Evolutionary conservation across 2,888 invertebrate genomes (phyloP), one percentile per base, ranked within the genome.

Genomic region (Allacma fusca): DNA sequence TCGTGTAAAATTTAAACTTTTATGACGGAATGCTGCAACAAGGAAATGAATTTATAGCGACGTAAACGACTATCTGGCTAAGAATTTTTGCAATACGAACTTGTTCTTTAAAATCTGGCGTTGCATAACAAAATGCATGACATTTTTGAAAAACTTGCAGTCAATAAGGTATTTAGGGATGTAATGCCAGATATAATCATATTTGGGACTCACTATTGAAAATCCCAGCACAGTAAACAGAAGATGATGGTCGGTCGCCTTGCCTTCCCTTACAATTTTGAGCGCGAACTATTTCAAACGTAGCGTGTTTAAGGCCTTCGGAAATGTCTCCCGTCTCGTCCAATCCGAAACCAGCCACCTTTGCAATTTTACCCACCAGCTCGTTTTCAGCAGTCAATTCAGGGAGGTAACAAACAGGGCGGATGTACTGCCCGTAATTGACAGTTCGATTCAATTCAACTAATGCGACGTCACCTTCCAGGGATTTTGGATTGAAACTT

Each of bases 401-500:
- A 1, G 59, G 62, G 29, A 73, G 62, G 34, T 73, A 73, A 34
- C 73, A 73, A 21, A 73, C 73, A 16, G 73, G 73, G 1, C 73
- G 59, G 26, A 73, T 28, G 28, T 57, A 73, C 24, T 73, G 73
- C 5, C 62, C 62, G 26, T 73, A 73, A 9, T 50, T 16, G 12
- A 73, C 62, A 12, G 73, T 7, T 24, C 29, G 24, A n/a, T 57
- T 44, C 9, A 73, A 16, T 73, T 73, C 57, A 1, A 73, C 1
- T 4, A 73, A 23, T 13, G 62, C 73, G n/a, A 73, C 19, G 23
- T 73, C 73, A 16, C 28, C 59, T n/a, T 26, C 59, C 7, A 73
- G 26, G 1, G 57, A 26, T 26, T 44, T 57, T 23, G 73, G 28
- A 62, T 62, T 73, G 73, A 57, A 73, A 9, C 4, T 19, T 2